Base-by-base conservation (phyloP, 2,797 vertebrate species). In the Hipposideros larvatus region DNA sequence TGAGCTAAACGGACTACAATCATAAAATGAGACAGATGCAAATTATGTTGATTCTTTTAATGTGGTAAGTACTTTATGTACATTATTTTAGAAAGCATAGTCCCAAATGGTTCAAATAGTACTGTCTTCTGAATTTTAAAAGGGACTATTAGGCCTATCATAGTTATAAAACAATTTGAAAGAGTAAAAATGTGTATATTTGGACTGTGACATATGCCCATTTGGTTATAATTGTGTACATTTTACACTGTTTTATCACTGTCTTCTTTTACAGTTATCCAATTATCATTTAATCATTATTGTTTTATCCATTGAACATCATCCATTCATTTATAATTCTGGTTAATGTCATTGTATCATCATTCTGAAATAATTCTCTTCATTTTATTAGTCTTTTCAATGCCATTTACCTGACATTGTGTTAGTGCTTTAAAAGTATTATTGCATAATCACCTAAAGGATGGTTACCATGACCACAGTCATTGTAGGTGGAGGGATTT, bases 341-440 rank as follows among this genome's bases (percentile, higher is more conserved):
- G 16, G 21, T 26, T 87, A 26, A 16, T 84, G 41, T 55, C n/a
- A 85, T 11, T 91, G 7, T 55, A 24, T 78, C 26, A 55, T 59
- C 51, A 74, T 88, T 73, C 84, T 85, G 70, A 91, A 91, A 88
- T 86, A 89, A 71, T 61, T 88, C n/a, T 79, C 4, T 73, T 87
- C 77, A 78, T 86, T 65, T 75, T 63, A 41, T 82, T 86, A 59
- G 37, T 61, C 14, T 85, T 85, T 57, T 37, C 22, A 71, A 55
- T 77, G 22, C 41, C 83, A 43, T 88, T 95, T 82, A 31, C 18
- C 53, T 88, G 21, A 31, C 26, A 82, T 34, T 61, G 21, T 31
- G 11, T 51, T 48, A 59, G 22, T 37, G 26, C 26, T 84, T 90
- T 16, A 59, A 4, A 16, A 13, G 22, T 41, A 34, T 74, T 57